Percentiles rank a stretch among this genome's conserved stretches.
Evolutionary conservation across 2,113 vertebrate species (phyloP).

Genomic region (Pelmatolapia mariae): DNA sequence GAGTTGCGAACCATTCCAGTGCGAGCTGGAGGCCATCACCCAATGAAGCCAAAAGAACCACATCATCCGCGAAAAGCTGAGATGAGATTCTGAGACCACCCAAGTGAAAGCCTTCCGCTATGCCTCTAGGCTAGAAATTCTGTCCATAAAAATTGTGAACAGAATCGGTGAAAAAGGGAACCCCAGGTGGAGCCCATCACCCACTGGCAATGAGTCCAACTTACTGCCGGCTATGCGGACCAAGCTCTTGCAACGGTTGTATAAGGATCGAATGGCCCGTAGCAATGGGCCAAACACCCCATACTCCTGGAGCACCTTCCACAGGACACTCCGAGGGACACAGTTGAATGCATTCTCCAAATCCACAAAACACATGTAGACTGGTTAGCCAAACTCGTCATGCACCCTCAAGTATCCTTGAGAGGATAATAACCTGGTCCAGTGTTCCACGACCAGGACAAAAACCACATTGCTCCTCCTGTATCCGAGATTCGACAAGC

Average conservation of each 20-base stretch:
- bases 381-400: neutral
- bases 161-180: neutral
- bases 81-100: neutral
- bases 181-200: neutral
- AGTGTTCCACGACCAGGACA: neutral
- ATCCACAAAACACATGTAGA: neutral
- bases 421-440: neutral
- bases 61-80: neutral
- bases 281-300: neutral
- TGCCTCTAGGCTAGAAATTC: neutral
- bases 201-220: neutral
- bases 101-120: neutral
- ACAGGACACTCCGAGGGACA: neutral
- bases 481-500: neutral
- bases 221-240: neutral
- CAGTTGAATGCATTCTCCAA: neutral
- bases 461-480: neutral
- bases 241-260: neutral
- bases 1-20: neutral
- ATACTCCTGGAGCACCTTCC: neutral
- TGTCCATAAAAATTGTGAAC: neutral
- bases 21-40: neutral
- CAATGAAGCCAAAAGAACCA: neutral
- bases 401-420: neutral
- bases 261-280: neutral